Conservation (phyloP, 2,888 invertebrate genomes). For the Polydrusus pterygomalis region DNA sequence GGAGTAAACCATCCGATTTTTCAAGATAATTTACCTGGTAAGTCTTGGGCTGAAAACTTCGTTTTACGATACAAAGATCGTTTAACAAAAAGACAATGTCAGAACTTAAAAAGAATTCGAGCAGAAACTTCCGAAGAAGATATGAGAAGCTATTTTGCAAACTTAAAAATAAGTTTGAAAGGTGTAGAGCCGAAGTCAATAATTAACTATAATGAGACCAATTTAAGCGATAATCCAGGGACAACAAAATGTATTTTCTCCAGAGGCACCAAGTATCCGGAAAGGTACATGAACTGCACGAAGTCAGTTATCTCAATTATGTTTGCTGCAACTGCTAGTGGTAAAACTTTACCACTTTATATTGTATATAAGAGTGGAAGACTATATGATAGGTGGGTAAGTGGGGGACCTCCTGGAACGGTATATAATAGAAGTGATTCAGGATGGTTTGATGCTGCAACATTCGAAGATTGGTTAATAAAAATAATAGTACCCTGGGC, state of each 20-base stretch:
- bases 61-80: too few relatives aligned
- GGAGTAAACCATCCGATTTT: too few relatives aligned
- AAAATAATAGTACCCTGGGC: conserved; percentile 58
- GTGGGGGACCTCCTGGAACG: conserved; percentile 61
- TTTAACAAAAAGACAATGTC: not conserved
- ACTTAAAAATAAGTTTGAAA: not conserved
- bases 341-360: conserved; percentile 58
- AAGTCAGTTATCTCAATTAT: conserved; percentile 44
- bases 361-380: conserved; percentile 61
- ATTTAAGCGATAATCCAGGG: conserved; percentile 45
- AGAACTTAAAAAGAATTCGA: conserved; percentile 11
- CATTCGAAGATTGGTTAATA: conserved; percentile 55
- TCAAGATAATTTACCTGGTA: too few relatives aligned
- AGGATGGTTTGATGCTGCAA: conserved; percentile 59
- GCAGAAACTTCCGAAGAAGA: not conserved
- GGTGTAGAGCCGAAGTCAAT: conserved; percentile 18
- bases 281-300: conserved; percentile 45
- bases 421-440: conserved; percentile 62
- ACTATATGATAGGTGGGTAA: conserved; percentile 56
- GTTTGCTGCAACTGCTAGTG: conserved; percentile 35
- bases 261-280: conserved; percentile 46
- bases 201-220: conserved; percentile 50
- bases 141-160: not conserved
- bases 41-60: too few relatives aligned
- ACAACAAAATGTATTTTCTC: conserved; percentile 39